Percentiles rank a stretch among this genome's conserved stretches.
phyloP scores from a whole-genome alignment of 2,888 invertebrate species.

The Hirtodrosophila confusa region DNA sequence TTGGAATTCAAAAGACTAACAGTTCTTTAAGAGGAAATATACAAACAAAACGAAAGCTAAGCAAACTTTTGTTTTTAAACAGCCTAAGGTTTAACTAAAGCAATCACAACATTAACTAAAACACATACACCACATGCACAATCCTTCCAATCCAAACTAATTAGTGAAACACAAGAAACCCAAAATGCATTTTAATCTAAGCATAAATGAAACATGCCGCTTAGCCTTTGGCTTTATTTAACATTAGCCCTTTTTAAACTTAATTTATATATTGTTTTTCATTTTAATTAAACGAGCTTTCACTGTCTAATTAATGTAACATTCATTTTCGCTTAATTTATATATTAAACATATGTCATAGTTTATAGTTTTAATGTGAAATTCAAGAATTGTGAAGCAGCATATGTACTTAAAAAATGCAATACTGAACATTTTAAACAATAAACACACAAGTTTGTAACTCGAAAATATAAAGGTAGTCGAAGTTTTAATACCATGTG shows the following conservation, averaged over 20 bases:
- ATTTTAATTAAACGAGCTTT: constrained; percentile 15
- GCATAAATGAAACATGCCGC: constrained; percentile 51
- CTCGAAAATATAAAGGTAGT: constrained; percentile 43
- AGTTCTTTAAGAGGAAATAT: constrained; percentile 62
- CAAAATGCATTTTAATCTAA: constrained; percentile 38
- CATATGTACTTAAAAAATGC: constrained; percentile 64
- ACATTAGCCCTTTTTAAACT: constrained; percentile 6
- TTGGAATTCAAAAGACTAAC: constrained; percentile 79
- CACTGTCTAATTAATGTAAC: constrained; percentile 50
- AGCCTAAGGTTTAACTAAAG: constrained; percentile 4
- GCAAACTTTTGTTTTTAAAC: constrained; percentile 1
- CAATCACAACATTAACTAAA: constrained; percentile 22
- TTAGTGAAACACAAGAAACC: constrained; percentile 22
- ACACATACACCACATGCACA: constrained; percentile 24
- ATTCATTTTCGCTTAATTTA: constrained; percentile 63
- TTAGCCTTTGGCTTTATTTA: constrained; percentile 61
- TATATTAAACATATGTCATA: constrained; percentile 47
- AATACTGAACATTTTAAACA: constrained; percentile 57
- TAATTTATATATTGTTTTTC: constrained; percentile 9
- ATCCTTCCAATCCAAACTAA: constrained; percentile 57
- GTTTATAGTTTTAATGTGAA: constrained; percentile 40
- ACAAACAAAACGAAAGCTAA: constrained; percentile 10
- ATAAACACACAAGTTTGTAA: constrained; percentile 68
- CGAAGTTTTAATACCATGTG: too few species aligned
- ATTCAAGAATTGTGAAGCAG: constrained; percentile 36